Evolutionary conservation across 2,888 invertebrate species (phyloP).

Genomic region (Phanerotoma sp.): DNA sequence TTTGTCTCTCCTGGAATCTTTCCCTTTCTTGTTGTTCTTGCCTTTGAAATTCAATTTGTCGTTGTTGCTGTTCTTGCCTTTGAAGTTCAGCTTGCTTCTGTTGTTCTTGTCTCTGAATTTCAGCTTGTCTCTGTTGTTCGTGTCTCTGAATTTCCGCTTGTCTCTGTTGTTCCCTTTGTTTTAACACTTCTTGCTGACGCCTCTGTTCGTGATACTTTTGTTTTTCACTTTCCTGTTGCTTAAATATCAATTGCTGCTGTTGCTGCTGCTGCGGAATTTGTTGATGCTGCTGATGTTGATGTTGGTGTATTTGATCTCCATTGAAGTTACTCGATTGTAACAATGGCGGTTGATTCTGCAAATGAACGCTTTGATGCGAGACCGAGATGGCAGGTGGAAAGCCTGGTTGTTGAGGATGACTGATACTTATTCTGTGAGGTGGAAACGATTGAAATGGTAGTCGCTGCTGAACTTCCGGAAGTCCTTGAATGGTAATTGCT

Average conservation of each 20-base stretch:
- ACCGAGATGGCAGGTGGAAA: conserved; percentile 43
- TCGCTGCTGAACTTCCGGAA: conserved; percentile 52
- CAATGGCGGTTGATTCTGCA: conserved; percentile 41
- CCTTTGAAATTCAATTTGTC: conserved; percentile 39
- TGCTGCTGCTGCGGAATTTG: conserved; percentile 31
- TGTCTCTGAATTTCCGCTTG: conserved; percentile 32
- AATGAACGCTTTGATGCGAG: conserved; percentile 47
- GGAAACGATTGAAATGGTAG: conserved; percentile 50
- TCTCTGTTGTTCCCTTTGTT: conserved; percentile 43
- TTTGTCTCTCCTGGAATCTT: conserved; percentile 39
- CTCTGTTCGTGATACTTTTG: conserved; percentile 44
- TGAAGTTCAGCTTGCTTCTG: conserved; percentile 51
- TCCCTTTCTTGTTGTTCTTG: conserved; percentile 38
- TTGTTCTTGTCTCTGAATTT: conserved; percentile 42
- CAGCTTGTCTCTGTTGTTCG: conserved; percentile 36
- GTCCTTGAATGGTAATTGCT: conserved; percentile 50
- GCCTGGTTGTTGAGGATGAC: conserved; percentile 48
- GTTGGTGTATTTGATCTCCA: conserved; percentile 28
- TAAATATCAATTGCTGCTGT: conserved; percentile 35
- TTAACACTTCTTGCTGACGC: conserved; percentile 42
- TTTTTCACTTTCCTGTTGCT: conserved; percentile 51
- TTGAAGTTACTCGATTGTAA: conserved; percentile 34
- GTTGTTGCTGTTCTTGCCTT: conserved; percentile 37
- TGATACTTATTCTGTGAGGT: conserved; percentile 55
- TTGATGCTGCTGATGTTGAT: conserved; percentile 30